Base-by-base conservation (phyloP, 2,888 invertebrate species). In the Halictus ligatus region DNA sequence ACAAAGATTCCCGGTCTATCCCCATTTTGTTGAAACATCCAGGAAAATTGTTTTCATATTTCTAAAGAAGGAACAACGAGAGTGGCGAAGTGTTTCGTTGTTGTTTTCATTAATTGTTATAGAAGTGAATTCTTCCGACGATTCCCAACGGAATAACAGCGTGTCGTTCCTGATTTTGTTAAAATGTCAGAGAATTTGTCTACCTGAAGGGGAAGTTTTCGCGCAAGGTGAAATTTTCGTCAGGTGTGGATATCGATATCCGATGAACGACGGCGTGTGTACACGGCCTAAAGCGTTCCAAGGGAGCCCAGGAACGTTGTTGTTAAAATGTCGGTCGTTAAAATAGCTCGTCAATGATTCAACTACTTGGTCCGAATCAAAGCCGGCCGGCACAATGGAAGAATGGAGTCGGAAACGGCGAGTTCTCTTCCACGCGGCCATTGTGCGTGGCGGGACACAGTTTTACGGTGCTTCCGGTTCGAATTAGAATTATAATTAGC, bases 331-430 rank as follows among this genome's bases (percentile, higher is more conserved):
- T n/a, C 72, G 72, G 43, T 46, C 25, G 72, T 72, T 72, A 46
- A 72, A 72, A 72, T 48, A 25, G 48, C 48, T 48, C 25, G 25
- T 48, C 48, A 29, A 48, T 73, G 73, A 25, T 29, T 73, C 73
- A 73, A 48, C 43, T 25, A 48, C 46, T 15, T 73, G 46, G 48
- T 73, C 35, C 35, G 29, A 67, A 35, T 48, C 48, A 48, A 73
- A 73, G 43, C 43, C 29, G 25, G 43, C 43, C 29, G 25, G 48
- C 8, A 73, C 48, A 73, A 73, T 48, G 40, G 73, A 48, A 73
- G 73, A 73, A 73, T 48, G 29, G 73, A 78, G 64, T 78, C 78
- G 84, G 84, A 84, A 77, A 67, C 77, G 67, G 35, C 46, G 67
- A 67, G 77, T 77, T 48, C 75, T 67, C 67, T 43, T 60, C 60